phyloP scores from a whole-genome alignment of 1,140 invertebrate species.

The Metaphire vulgaris region DNA sequence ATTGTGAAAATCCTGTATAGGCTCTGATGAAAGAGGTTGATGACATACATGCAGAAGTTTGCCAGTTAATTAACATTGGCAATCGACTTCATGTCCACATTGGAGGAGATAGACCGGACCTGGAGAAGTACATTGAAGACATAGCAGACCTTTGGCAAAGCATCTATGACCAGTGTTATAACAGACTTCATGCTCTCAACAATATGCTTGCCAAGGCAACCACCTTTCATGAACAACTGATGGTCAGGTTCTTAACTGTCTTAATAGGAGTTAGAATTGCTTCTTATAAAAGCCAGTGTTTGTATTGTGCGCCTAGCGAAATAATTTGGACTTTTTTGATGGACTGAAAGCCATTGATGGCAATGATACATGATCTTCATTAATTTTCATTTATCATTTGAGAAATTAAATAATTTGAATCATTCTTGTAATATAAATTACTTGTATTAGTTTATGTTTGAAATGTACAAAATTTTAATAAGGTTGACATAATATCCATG shows the following conservation, averaged over 20 bases:
- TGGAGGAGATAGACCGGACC: conserved; percentile 6
- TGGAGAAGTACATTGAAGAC: conserved; percentile 91
- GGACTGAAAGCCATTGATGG: too few relatives aligned
- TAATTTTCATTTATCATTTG: too few relatives aligned
- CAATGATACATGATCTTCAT: too few relatives aligned
- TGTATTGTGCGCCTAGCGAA: too few relatives aligned
- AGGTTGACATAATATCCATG: too few relatives aligned
- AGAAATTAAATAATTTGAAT: too few relatives aligned
- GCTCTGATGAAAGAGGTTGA: background rate
- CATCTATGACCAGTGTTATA: conserved; percentile 83
- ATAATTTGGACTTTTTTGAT: too few relatives aligned
- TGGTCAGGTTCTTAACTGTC: conserved; percentile 54
- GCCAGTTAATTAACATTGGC: background rate
- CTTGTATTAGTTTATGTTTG: too few relatives aligned
- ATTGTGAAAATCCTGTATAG: background rate
- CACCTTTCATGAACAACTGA: conserved; percentile 93
- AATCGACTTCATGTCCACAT: background rate
- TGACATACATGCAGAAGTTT: background rate
- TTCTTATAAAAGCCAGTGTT: too few relatives aligned
- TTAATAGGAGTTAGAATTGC: too few relatives aligned
- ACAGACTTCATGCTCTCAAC: conserved; percentile 86
- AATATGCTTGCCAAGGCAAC: conserved; percentile 96
- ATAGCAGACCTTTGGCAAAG: conserved; percentile 87
- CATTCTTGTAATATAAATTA: too few relatives aligned
- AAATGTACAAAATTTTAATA: too few relatives aligned